Evolutionary conservation across 2,797 vertebrate genomes (phyloP).

Genomic region (Notolepis coatsorum): DNA sequence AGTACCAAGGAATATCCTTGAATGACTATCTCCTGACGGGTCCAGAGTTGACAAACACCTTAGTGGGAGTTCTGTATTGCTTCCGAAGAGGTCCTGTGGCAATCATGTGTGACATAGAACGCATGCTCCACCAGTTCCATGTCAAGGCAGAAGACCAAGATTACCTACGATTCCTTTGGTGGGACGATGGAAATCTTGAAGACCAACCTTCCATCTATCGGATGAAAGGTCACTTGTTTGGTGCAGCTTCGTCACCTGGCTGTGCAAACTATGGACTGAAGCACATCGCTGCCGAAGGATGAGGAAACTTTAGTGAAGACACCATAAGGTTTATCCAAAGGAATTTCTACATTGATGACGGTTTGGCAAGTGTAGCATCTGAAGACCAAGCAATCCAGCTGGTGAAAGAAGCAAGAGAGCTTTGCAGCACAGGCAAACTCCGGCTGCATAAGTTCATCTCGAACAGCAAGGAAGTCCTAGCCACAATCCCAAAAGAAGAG

Average conservation of each 20-base stretch:
- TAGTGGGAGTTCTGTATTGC: not conserved
- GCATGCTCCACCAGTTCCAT: too few species aligned
- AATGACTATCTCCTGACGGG: not conserved
- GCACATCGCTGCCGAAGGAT: constrained; percentile 13
- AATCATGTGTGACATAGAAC: too few species aligned
- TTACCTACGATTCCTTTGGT: too few species aligned
- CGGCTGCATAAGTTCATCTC: not conserved
- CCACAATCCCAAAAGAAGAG: not conserved
- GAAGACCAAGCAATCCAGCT: too few species aligned
- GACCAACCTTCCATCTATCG: too few species aligned
- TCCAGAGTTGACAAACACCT: not conserved
- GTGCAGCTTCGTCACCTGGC: constrained; percentile 27
- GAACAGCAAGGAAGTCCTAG: not conserved
- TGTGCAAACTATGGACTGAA: constrained; percentile 34
- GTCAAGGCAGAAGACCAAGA: too few species aligned
- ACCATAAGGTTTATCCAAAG: constrained; percentile 9
- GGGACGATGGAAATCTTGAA: too few species aligned
- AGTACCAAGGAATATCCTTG: not conserved
- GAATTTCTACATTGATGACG: too few species aligned
- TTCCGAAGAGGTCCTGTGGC: too few species aligned
- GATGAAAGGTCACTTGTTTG: constrained; percentile 40
- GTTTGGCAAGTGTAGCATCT: too few species aligned
- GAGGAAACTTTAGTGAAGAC: not conserved
- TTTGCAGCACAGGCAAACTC: constrained; percentile 1
- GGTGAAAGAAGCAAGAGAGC: too few species aligned